Evolutionary conservation across 2,888 invertebrate genomes (phyloP).

Genomic region (Nymphalis polychloros): DNA sequence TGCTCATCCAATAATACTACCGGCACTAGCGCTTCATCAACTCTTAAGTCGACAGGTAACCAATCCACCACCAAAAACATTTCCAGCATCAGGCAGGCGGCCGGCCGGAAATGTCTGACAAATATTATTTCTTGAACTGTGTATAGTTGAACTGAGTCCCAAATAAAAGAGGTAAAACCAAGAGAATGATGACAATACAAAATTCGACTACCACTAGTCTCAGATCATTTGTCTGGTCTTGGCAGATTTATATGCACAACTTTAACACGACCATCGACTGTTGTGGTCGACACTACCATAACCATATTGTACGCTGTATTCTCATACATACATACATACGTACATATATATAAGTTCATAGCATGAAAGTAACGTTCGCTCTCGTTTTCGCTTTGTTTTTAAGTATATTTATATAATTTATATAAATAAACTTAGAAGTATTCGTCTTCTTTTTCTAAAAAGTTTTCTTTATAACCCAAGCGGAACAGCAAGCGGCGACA

Average conservation of each 20-base stretch:
- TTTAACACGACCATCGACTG: background rate
- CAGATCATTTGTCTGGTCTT: background rate
- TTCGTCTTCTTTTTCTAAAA: background rate
- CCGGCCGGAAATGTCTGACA: too few relatives aligned
- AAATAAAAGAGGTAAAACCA: too few relatives aligned
- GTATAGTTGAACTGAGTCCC: too few relatives aligned
- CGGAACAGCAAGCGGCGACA: constrained; percentile 73
- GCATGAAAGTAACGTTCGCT: background rate
- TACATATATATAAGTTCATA: background rate
- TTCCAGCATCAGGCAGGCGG: too few relatives aligned
- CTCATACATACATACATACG: background rate
- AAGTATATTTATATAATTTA: too few relatives aligned
- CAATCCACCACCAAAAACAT: too few relatives aligned
- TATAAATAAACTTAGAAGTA: too few relatives aligned
- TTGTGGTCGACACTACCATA: background rate
- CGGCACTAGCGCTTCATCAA: too few relatives aligned
- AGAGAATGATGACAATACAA: background rate
- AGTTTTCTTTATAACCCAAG: constrained; percentile 45
- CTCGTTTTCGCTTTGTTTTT: background rate
- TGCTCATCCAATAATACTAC: too few relatives aligned
- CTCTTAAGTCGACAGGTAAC: too few relatives aligned
- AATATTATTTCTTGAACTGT: too few relatives aligned
- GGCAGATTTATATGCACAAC: background rate
- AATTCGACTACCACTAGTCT: background rate
- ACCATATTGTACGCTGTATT: background rate